Conservation (phyloP, 2,113 vertebrate genomes). For the Platichthys flesus region DNA sequence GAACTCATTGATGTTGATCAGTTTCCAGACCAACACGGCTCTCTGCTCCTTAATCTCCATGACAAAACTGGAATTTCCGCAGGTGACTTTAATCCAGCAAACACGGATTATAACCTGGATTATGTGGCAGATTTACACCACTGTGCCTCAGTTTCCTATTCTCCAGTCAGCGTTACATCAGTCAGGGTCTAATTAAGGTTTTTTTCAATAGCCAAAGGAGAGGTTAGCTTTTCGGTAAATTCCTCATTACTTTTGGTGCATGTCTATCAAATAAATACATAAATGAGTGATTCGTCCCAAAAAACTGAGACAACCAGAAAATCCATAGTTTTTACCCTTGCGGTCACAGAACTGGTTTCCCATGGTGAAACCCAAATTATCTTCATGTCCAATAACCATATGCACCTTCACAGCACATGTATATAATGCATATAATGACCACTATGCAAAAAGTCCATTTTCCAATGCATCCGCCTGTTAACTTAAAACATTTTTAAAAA, state of each 20-base stretch:
- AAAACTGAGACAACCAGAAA: too few relatives aligned
- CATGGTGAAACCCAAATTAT: too few relatives aligned
- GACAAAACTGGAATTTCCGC: conserved; percentile 5
- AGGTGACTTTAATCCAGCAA: not conserved
- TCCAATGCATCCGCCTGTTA: too few relatives aligned
- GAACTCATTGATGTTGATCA: not conserved
- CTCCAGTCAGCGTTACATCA: too few relatives aligned
- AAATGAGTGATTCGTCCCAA: not conserved
- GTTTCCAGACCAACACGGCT: not conserved
- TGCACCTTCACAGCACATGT: not conserved
- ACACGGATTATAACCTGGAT: not conserved
- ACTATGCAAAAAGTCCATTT: not conserved
- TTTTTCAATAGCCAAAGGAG: too few relatives aligned
- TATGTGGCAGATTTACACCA: not conserved
- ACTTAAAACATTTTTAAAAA: too few relatives aligned
- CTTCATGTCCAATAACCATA: not conserved
- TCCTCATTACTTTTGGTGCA: not conserved
- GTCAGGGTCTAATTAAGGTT: too few relatives aligned
- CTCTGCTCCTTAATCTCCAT: too few relatives aligned
- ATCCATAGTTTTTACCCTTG: too few relatives aligned
- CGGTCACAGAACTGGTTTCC: too few relatives aligned
- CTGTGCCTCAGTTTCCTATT: not conserved
- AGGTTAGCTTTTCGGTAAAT: too few relatives aligned
- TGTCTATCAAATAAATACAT: not conserved
- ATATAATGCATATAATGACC: not conserved